Base-by-base conservation (phyloP, 2,797 vertebrate species). In the Sciaenops ocellatus region DNA sequence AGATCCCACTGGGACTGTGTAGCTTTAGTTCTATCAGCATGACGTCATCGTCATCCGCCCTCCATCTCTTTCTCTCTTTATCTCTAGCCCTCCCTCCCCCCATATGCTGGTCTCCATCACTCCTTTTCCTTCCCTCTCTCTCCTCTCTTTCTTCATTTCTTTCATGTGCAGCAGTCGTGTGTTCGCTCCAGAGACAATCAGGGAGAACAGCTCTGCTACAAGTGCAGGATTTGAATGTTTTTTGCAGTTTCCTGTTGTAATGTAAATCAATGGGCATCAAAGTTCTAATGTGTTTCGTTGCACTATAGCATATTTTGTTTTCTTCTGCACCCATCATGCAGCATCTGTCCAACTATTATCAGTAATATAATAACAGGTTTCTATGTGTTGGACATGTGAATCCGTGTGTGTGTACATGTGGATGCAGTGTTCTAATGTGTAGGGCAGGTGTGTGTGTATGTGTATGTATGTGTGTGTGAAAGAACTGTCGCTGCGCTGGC, bases 1-100 rank as follows among this genome's bases (percentile, higher is more conserved):
- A 56, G 78, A 85, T 90, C 90, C 92, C 87, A 83, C 77, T 80
- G 90, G 90, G 87, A 86, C 79, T 18, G 17, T 54, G 76, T 76
- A 54, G 79, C 86, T 75, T 91, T 72, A 59, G 56, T 85, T 77
- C 76, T 79, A 68, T 54, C 84, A 77, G 76, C 79, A 93, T 89
- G 89, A 90, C 70, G 81, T 92, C 92, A 92, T 79, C 84, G 73
- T 75, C 77, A 38, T 38, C 69, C 8, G 1, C 80, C 78, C 73
- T 26, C 69, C 50, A 34, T 68, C 8, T 42, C 55, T 24, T 3
- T 13, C n/a, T 0, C n/a, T 52, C 38, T 6, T 6, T 47, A 24
- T 78, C 61, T 28, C 59, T 57, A 16, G 68, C 63, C 42, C 42
- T 20, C 62, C 24, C 28, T 41, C 30, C 61, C 60, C 44, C 18